Evolutionary conservation across 2,888 invertebrate species (phyloP).

Genomic region (Drosophila dives): DNA sequence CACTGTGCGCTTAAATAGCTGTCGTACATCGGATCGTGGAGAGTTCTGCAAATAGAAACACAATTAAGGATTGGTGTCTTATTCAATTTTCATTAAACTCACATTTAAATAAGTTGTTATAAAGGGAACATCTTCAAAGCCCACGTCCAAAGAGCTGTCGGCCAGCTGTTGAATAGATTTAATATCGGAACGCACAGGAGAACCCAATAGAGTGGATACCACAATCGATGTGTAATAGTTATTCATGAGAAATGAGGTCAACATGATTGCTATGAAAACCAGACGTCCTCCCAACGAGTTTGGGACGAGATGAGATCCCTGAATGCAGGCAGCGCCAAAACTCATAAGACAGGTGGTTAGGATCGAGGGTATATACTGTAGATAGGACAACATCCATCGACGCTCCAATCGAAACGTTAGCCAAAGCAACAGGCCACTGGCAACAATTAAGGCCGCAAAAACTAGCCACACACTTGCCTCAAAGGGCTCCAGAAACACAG

Average conservation of each 20-base stretch:
- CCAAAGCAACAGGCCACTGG: conserved; percentile 82
- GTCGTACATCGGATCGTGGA: conserved; percentile 67
- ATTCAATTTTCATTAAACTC: conserved; percentile 13
- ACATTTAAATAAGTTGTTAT: conserved; percentile 77
- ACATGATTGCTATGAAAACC: conserved; percentile 74
- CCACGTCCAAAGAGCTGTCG: conserved; percentile 86
- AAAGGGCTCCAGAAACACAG: conserved; percentile 87
- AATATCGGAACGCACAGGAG: conserved; percentile 86
- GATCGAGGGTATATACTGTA: conserved; percentile 78
- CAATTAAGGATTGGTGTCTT: neutral
- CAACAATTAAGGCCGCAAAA: conserved; percentile 82
- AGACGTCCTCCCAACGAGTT: conserved; percentile 84
- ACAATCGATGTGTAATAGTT: conserved; percentile 88
- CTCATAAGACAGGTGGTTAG: conserved; percentile 83
- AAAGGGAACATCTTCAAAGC: conserved; percentile 85
- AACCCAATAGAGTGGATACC: conserved; percentile 87
- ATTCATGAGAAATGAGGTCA: conserved; percentile 86
- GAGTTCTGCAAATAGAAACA: conserved; percentile 52
- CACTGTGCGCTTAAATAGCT: conserved; percentile 71
- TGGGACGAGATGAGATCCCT: conserved; percentile 85
- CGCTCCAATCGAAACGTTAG: conserved; percentile 80
- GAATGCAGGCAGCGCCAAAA: conserved; percentile 85
- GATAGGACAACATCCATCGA: conserved; percentile 47
- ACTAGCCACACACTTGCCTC: conserved; percentile 86
- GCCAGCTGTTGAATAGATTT: conserved; percentile 86